phyloP scores from a whole-genome alignment of 1,140 invertebrate genomes.

The Solenopsis invicta region DNA sequence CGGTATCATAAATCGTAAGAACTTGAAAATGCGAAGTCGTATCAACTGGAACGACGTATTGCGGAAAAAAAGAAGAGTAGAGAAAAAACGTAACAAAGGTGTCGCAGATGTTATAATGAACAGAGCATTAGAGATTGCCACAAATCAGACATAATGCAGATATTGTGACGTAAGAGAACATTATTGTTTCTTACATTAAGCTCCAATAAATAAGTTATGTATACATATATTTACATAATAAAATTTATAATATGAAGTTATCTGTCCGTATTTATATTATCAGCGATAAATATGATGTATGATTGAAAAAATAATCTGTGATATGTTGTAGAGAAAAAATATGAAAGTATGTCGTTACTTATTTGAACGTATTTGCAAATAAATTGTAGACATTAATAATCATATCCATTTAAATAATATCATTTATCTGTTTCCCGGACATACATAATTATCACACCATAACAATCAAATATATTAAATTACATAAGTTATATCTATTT shows the following conservation, averaged over 20 bases:
- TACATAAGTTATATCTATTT: slow-evolving; percentile 23
- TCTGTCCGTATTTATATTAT: not conserved
- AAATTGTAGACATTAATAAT: not conserved
- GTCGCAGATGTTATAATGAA: slow-evolving; percentile 73
- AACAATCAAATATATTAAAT: slow-evolving; percentile 57
- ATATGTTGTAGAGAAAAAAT: not conserved
- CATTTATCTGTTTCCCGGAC: not conserved
- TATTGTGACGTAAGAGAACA: not conserved
- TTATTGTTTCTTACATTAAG: not conserved
- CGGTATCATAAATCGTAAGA: slow-evolving; percentile 77
- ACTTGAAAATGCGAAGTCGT: slow-evolving; percentile 75
- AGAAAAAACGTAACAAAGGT: slow-evolving; percentile 66
- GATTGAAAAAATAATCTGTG: not conserved
- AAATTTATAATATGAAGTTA: not conserved
- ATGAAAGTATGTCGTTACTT: not conserved
- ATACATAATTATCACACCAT: slow-evolving; percentile 28
- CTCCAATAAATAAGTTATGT: slow-evolving; percentile 28
- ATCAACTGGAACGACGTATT: slow-evolving; percentile 81
- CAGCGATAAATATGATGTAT: not conserved
- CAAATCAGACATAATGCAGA: slow-evolving; percentile 65
- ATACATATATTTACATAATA: not conserved
- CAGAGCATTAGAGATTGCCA: slow-evolving; percentile 76
- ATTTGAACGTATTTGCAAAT: not conserved
- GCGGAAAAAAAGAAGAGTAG: slow-evolving; percentile 75
- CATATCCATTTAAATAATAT: slow-evolving; percentile 30